Percentiles rank a stretch among this genome's conserved stretches.
phyloP scores from a whole-genome alignment of 2,113 vertebrate species.

The Phylloscopus whistleri region DNA sequence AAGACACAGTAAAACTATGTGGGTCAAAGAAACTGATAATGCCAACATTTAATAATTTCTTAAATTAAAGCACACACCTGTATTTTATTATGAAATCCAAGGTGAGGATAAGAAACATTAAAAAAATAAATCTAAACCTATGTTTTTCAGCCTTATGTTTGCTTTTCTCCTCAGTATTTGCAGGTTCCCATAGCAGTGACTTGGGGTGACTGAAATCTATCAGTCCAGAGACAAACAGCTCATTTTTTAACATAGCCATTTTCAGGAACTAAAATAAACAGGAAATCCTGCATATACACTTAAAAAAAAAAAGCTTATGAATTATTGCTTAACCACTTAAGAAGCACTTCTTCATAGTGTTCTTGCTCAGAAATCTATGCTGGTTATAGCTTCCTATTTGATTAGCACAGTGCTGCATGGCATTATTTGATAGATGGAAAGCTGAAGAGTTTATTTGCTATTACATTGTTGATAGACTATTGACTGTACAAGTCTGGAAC shows the following conservation, averaged over 20 bases:
- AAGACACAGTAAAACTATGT: not conserved
- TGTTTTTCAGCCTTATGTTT: not conserved
- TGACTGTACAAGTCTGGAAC: not conserved
- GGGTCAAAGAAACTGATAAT: not conserved
- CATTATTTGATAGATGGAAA: not conserved
- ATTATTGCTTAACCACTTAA: not conserved
- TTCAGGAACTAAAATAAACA: conserved; percentile 21
- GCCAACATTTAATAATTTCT: not conserved
- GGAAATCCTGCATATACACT: not conserved
- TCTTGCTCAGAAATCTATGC: not conserved
- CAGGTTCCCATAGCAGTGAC: not conserved
- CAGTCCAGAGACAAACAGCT: not conserved
- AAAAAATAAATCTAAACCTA: not conserved
- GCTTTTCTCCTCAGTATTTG: not conserved
- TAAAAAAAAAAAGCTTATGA: not conserved
- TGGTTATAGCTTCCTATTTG: not conserved
- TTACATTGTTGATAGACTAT: not conserved
- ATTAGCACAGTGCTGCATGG: rapidly evolving
- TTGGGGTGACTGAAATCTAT: not conserved
- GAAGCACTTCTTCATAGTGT: not conserved
- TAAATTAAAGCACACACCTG: not conserved
- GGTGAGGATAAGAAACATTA: not conserved
- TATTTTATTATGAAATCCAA: not conserved
- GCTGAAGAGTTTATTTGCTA: not conserved
- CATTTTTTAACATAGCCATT: not conserved